These are phyloP conservation scores for Ophion slaviceki DNA, from an alignment of 2,888 invertebrate genomes.

Conservation along the genomic window DNA sequence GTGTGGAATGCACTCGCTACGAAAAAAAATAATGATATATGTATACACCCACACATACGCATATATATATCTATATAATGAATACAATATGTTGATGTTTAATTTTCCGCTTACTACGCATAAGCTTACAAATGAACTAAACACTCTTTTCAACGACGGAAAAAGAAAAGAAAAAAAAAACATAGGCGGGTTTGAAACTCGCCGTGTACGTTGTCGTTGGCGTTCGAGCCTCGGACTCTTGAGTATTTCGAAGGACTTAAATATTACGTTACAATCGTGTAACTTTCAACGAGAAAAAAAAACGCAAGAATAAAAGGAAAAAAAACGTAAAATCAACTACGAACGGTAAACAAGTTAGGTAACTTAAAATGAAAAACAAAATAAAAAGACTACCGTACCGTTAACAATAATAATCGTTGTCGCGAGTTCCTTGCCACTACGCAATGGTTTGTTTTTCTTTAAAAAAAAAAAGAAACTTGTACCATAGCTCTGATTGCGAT, in stretches of 20 bases:
- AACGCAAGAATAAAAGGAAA: conserved; percentile 49
- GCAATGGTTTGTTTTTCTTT: not conserved
- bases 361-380: conserved; percentile 62
- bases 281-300: conserved; percentile 36
- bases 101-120: conserved; percentile 54
- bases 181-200: conserved; percentile 45
- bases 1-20: conserved; percentile 72
- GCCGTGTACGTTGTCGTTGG: conserved; percentile 47
- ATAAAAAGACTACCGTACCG: conserved; percentile 7
- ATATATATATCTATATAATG: conserved; percentile 41
- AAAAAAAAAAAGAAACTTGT: conserved; percentile 37
- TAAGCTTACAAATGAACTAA: conserved; percentile 52
- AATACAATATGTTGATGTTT: conserved; percentile 50
- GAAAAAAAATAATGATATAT: conserved; percentile 60
- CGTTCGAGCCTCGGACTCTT: conserved; percentile 46
- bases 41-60: conserved; percentile 11
- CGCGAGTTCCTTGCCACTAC: conserved; percentile 12
- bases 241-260: conserved; percentile 63
- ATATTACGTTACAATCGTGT: conserved; percentile 37
- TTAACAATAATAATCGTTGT: conserved; percentile 38
- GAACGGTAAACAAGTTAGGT: conserved; percentile 50
- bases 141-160: conserved; percentile 19
- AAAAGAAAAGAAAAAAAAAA: conserved; percentile 32
- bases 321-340: conserved; percentile 33
- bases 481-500: conserved; percentile 38